Base-by-base conservation (phyloP, 2,113 vertebrate species). In the Triplophysa siluroides region DNA sequence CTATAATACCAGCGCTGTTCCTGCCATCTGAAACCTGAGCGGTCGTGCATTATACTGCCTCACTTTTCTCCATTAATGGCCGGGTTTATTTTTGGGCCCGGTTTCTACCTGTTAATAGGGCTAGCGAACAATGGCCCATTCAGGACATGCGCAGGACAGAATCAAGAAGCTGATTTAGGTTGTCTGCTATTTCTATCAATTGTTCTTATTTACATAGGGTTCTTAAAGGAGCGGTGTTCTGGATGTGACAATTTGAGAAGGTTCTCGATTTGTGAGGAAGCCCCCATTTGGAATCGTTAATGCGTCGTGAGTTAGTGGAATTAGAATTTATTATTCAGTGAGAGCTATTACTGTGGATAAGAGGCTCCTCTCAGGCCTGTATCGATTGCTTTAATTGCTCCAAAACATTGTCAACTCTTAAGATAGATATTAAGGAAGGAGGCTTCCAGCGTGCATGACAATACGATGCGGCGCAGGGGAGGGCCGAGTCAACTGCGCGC, bases 291-390 rank as follows among this genome's bases (percentile, higher is more conserved):
- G 62, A 64, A 83, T 84, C 83, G 75, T 83, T 87, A 84, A 85
- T 84, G 86, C 63, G 83, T n/a, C n/a, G n/a, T n/a, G n/a, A n/a
- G n/a, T n/a, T n/a, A n/a, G n/a, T n/a, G n/a, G n/a, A n/a, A n/a
- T n/a, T n/a, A n/a, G n/a, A n/a, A n/a, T 93, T 92, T 88, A 92
- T 93, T 93, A 93, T 93, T 93, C 91, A 92, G 90, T 90, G 90
- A 89, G 88, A 89, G 91, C 90, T 92, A 92, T 92, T 92, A 92
- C 92, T 89, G 90, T 84, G 91, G 90, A 90, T 92, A 90, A 92
- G 91, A 92, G 90, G 90, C 89, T 91, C 85, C 91, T 92, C 90
- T 90, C 86, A 91, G 90, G 89, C 87, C 84, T 75, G 66, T 90
- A 92, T 93, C 81, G 92, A 93, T 93, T 88, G 89, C 90, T 91